Evolutionary conservation across 2,113 vertebrate species (phyloP).

Genomic region (Copsychus sechellarum): DNA sequence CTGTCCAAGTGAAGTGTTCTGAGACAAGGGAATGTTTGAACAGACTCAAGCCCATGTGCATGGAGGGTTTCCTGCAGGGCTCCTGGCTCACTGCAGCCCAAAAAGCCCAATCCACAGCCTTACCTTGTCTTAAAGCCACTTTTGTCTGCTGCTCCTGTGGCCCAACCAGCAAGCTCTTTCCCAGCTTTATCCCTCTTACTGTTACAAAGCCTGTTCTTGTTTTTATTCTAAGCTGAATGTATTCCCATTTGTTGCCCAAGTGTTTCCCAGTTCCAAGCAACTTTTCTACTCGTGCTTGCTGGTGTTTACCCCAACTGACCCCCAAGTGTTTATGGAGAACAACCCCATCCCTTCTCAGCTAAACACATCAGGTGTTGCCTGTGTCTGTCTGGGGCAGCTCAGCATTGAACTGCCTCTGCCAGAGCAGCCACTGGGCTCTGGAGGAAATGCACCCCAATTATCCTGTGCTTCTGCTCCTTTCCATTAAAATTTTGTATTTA

Average conservation of each 20-base stretch:
- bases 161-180: background rate
- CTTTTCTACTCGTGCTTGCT: background rate
- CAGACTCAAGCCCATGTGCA: rapidly evolving
- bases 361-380: background rate
- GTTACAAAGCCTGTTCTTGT: background rate
- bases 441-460: background rate
- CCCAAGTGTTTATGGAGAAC: background rate
- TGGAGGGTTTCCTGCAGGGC: background rate
- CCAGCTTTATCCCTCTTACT: background rate
- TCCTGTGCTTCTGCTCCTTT: background rate
- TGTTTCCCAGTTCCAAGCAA: background rate
- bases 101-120: background rate
- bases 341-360: background rate
- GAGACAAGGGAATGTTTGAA: background rate
- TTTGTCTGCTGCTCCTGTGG: background rate
- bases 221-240: background rate
- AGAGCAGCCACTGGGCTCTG: background rate
- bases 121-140: background rate
- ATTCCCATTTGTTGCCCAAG: background rate
- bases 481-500: background rate
- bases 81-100: background rate
- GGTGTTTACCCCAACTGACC: background rate
- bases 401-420: background rate
- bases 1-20: background rate
- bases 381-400: background rate